Percentiles rank a stretch among this genome's conserved stretches.
These are phyloP conservation scores for Syritta pipiens DNA, from an alignment of 2,888 invertebrate genomes.

Conservation along the genomic window DNA sequence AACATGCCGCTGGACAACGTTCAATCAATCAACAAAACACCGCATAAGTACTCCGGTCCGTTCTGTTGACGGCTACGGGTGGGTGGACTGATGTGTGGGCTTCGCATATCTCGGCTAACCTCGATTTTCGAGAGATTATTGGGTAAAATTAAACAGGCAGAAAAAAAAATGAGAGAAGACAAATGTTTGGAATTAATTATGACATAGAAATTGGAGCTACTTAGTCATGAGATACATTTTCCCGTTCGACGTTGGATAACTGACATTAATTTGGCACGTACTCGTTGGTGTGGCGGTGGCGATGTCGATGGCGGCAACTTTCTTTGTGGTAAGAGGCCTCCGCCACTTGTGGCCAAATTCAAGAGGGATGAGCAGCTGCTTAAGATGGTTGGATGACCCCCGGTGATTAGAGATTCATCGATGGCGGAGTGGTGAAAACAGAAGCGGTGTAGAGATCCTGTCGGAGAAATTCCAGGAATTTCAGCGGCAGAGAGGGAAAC, in stretches of 20 bases:
- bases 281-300: too few species aligned
- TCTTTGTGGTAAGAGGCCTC: slow-evolving; percentile 4
- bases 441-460: too few species aligned
- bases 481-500: too few species aligned
- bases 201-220: slow-evolving; percentile 32
- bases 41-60: slow-evolving; percentile 12
- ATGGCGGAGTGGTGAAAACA: too few species aligned
- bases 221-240: slow-evolving; percentile 17
- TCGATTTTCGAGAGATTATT: slow-evolving; percentile 50
- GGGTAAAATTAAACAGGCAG: slow-evolving; percentile 31
- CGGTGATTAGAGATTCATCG: too few species aligned
- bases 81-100: slow-evolving; percentile 38
- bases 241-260: slow-evolving; percentile 15
- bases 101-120: slow-evolving; percentile 12
- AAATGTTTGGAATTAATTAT: slow-evolving; percentile 7
- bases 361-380: too few species aligned
- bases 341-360: too few species aligned
- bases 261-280: slow-evolving; percentile 14
- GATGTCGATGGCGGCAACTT: background rate
- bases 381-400: too few species aligned
- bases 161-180: background rate
- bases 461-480: too few species aligned
- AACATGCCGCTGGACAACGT: slow-evolving; percentile 32
- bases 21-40: slow-evolving; percentile 42
- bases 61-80: too few species aligned